phyloP scores from a whole-genome alignment of 2,113 vertebrate genomes.

The Marmota monax region DNA sequence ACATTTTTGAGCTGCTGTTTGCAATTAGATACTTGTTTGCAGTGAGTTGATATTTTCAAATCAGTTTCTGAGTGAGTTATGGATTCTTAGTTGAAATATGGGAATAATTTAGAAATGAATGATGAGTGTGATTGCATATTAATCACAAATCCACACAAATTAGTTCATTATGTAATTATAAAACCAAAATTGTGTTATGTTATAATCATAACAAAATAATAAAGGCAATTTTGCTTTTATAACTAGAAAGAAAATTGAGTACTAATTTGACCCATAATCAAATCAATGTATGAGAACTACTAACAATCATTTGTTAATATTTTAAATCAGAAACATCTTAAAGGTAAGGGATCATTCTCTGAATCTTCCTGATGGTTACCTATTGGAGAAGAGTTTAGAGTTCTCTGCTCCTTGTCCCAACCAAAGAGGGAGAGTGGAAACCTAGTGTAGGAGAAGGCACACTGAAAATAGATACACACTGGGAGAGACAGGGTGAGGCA shows the following conservation, averaged over 20 bases:
- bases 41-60: not conserved
- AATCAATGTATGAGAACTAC: not conserved
- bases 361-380: too few species aligned
- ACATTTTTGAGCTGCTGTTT: not conserved
- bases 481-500: too few species aligned
- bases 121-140: too few species aligned
- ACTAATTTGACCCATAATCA: not conserved
- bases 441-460: too few species aligned
- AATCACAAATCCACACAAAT: not conserved
- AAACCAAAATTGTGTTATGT: not conserved
- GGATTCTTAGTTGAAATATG: not conserved
- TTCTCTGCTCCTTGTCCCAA: too few species aligned
- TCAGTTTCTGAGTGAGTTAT: not conserved
- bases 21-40: not conserved
- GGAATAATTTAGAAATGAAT: not conserved
- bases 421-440: too few species aligned
- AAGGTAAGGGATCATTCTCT: too few species aligned
- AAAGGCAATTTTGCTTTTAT: too few species aligned
- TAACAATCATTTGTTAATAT: too few species aligned
- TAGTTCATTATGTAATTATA: not conserved
- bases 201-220: not conserved
- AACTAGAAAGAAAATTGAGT: not conserved
- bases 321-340: too few species aligned
- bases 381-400: too few species aligned
- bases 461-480: too few species aligned